These are phyloP conservation scores for Ceryle rudis DNA, from an alignment of 2,797 vertebrate genomes.

Conservation along the genomic window DNA sequence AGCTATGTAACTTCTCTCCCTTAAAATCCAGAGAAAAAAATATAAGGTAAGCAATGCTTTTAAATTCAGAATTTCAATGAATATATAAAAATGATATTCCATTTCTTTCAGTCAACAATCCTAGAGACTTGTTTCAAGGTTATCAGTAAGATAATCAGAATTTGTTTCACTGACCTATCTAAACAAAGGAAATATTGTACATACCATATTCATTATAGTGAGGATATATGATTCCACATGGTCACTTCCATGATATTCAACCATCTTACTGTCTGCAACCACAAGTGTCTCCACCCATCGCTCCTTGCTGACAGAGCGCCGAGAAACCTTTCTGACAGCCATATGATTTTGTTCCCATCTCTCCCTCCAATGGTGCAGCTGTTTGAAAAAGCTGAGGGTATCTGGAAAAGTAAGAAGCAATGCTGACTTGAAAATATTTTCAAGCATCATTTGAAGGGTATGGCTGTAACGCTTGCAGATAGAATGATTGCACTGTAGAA, in stretches of 20 bases:
- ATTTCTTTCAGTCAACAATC: not conserved
- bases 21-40: not conserved
- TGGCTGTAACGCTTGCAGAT: not conserved
- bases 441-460: not conserved
- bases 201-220: constrained; percentile 99
- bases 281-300: constrained; percentile 98
- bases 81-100: not conserved
- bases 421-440: not conserved
- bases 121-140: not conserved
- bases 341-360: constrained; percentile 81
- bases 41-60: not conserved
- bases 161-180: not conserved
- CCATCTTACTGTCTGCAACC: constrained; percentile 95
- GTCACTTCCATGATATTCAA: constrained; percentile 93
- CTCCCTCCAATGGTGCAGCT: constrained; percentile 83
- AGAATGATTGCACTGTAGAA: not conserved
- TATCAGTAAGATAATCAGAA: not conserved
- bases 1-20: not conserved
- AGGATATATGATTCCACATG: constrained; percentile 96
- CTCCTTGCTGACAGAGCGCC: constrained; percentile 92
- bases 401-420: constrained; percentile 78
- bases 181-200: not conserved
- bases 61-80: not conserved
- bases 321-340: constrained; percentile 73
- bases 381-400: constrained; percentile 69